These are phyloP conservation scores for Callitettix versicolor DNA, from an alignment of 1,140 invertebrate genomes.

Conservation along the genomic window DNA sequence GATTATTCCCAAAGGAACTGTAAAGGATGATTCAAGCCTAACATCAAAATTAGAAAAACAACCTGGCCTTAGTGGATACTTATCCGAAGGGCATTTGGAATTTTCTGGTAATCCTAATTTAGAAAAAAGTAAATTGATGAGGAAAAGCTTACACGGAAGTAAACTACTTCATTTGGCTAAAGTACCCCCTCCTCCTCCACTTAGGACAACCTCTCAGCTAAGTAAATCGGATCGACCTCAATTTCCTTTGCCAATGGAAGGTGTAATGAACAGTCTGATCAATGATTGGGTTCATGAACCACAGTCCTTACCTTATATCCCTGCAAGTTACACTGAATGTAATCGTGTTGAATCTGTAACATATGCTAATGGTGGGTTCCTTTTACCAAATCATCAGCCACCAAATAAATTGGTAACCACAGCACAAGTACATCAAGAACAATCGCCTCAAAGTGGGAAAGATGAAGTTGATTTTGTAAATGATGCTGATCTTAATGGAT, in stretches of 20 bases:
- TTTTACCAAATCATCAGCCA: constrained; percentile 16
- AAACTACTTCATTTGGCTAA: constrained; percentile 58
- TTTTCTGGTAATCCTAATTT: constrained; percentile 69
- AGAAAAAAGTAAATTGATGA: constrained; percentile 75
- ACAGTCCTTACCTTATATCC: constrained; percentile 52
- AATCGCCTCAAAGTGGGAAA: constrained; percentile 37
- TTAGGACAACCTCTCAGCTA: constrained; percentile 76
- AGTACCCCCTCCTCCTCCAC: constrained; percentile 74
- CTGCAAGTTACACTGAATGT: constrained; percentile 23
- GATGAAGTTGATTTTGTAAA: constrained; percentile 43
- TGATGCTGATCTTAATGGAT: constrained; percentile 24
- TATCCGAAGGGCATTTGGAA: constrained; percentile 78
- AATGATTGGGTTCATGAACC: constrained; percentile 38
- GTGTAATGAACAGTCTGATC: not conserved
- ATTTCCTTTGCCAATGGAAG: constrained; percentile 36
- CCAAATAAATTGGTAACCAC: constrained; percentile 57
- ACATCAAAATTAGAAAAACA: constrained; percentile 52
- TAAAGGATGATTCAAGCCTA: constrained; percentile 47
- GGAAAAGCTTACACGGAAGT: constrained; percentile 79
- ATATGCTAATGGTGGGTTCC: constrained; percentile 40
- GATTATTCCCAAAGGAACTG: constrained; percentile 29
- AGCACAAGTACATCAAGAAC: constrained; percentile 71
- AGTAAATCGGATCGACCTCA: constrained; percentile 38
- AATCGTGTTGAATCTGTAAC: constrained; percentile 39
- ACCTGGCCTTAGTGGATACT: constrained; percentile 59